Percentiles rank a stretch among this genome's conserved stretches.
phyloP scores from a whole-genome alignment of 2,888 invertebrate species.

The Acleris cristana region DNA sequence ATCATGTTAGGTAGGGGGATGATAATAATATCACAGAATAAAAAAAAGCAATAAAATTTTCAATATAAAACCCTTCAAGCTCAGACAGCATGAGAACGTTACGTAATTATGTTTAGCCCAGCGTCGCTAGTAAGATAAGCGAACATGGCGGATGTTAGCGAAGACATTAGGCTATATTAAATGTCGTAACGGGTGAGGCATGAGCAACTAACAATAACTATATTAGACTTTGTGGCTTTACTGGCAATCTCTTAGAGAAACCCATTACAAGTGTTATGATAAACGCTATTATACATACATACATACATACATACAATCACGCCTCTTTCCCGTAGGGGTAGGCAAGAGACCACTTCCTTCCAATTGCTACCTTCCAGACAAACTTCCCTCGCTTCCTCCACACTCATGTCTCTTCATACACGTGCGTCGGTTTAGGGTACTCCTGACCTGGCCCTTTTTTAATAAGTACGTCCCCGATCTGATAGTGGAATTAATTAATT shows the following conservation, averaged over 20 bases:
- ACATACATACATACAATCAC: too few relatives aligned
- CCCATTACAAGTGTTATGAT: neutral
- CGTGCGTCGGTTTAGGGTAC: too few relatives aligned
- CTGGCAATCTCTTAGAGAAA: neutral
- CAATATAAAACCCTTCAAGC: too few relatives aligned
- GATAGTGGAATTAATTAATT: too few relatives aligned
- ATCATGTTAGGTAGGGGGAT: neutral
- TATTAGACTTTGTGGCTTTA: neutral
- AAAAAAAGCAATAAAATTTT: neutral
- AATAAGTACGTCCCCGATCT: too few relatives aligned
- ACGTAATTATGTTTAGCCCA: neutral
- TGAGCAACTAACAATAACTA: neutral
- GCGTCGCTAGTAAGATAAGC: neutral
- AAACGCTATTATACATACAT: too few relatives aligned
- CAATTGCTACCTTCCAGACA: too few relatives aligned
- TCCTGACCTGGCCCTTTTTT: too few relatives aligned
- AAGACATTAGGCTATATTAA: slow-evolving; percentile 10
- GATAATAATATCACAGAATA: neutral
- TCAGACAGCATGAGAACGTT: neutral
- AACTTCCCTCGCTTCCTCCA: too few relatives aligned
- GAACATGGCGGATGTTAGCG: slow-evolving; percentile 7
- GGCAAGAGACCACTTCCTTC: too few relatives aligned
- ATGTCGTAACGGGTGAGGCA: slow-evolving; percentile 1
- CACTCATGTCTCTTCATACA: too few relatives aligned
- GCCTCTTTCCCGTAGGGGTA: too few relatives aligned